These are phyloP conservation scores for Aromia moschata DNA, from an alignment of 2,888 invertebrate genomes.

Conservation along the genomic window DNA sequence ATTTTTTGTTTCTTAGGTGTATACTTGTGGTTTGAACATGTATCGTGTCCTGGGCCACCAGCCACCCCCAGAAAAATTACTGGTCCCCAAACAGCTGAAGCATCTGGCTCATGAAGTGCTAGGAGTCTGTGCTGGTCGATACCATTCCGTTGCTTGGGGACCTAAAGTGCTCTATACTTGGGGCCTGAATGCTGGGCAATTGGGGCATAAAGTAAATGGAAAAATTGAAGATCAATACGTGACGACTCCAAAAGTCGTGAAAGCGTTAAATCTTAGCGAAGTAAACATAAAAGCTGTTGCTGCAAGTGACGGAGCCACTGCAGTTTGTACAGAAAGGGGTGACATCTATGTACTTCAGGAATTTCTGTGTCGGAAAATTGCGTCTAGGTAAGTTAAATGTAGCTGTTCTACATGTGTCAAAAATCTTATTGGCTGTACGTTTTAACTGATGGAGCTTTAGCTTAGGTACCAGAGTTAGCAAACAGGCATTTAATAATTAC, in stretches of 20 bases:
- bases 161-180: conserved; percentile 74
- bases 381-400: conserved; percentile 64
- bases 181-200: conserved; percentile 85
- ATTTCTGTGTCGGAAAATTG: conserved; percentile 75
- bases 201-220: conserved; percentile 71
- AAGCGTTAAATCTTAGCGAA: conserved; percentile 50
- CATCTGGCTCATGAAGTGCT: conserved; percentile 55
- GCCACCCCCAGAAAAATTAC: conserved; percentile 64
- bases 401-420: too few relatives aligned
- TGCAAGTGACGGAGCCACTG: conserved; percentile 75
- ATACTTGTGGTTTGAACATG: conserved; percentile 72
- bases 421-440: too few relatives aligned
- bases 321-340: conserved; percentile 71
- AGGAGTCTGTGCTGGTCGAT: conserved; percentile 74
- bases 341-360: conserved; percentile 77
- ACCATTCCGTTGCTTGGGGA: conserved; percentile 78
- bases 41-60: conserved; percentile 72
- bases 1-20: conserved; percentile 65
- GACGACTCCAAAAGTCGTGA: conserved; percentile 64
- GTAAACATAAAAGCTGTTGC: conserved; percentile 63
- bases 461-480: too few relatives aligned
- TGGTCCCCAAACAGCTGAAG: conserved; percentile 62
- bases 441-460: conserved; percentile 8
- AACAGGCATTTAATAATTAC: too few relatives aligned
- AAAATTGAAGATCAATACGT: conserved; percentile 58